These are phyloP conservation scores for Bergia puertoricense DNA, from an alignment of 92 coral and sea anemone species.

Conservation along the genomic window DNA sequence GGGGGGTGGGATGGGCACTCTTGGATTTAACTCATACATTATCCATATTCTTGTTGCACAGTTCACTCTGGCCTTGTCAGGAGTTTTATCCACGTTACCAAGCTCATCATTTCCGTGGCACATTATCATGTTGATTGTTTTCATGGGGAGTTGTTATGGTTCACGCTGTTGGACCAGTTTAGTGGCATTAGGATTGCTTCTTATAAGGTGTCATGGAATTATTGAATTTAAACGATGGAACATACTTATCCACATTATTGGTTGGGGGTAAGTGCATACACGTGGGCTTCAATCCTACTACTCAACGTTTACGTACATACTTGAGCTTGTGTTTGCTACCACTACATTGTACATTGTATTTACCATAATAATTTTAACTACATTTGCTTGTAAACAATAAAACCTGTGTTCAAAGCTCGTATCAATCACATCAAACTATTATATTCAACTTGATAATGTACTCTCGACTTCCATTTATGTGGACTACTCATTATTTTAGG, in stretches of 20 bases:
- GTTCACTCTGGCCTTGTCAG: slow-evolving; percentile 32
- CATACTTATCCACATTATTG: slow-evolving; percentile 60
- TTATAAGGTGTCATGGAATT: slow-evolving; percentile 68
- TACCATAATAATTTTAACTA: no score
- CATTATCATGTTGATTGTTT: slow-evolving; percentile 32
- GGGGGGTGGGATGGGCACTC: no score
- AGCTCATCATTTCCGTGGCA: slow-evolving; percentile 47
- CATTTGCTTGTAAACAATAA: neutral
- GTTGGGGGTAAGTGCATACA: slow-evolving; percentile 66
- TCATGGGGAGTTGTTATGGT: slow-evolving; percentile 56
- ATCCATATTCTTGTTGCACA: neutral
- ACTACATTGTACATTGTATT: no score
- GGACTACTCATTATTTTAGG: no score
- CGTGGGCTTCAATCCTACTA: neutral
- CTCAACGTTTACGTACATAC: neutral
- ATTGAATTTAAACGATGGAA: slow-evolving; percentile 43
- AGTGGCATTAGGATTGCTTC: slow-evolving; percentile 72
- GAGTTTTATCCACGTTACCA: neutral
- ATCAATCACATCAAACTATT: no score
- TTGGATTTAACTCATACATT: no score
- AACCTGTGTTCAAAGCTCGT: neutral
- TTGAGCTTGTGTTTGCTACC: neutral
- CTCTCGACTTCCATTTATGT: neutral
- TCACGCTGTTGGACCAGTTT: slow-evolving; percentile 86
- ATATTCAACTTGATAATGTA: neutral